phyloP scores from a whole-genome alignment of 2,888 invertebrate species.

The Pseudococcus viburni region DNA sequence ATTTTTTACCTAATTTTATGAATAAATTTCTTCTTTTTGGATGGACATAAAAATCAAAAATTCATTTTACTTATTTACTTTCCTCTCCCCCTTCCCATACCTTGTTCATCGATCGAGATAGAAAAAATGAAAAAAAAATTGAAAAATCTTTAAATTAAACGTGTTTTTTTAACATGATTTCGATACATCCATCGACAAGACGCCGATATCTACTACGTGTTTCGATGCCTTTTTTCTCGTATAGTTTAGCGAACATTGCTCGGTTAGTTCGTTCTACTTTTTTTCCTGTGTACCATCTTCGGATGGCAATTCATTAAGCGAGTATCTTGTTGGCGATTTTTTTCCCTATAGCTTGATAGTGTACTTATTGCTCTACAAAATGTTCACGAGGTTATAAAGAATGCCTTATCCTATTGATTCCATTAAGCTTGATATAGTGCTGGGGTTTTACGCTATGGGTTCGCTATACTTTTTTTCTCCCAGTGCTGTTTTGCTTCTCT shows the following conservation, averaged over 20 bases:
- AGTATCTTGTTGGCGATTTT: slow-evolving; percentile 49
- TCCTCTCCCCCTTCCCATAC: too few species aligned
- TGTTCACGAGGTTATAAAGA: slow-evolving; percentile 55
- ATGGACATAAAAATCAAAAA: too few species aligned
- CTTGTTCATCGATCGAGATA: not conserved
- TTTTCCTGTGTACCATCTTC: slow-evolving; percentile 13
- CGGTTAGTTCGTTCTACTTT: not conserved
- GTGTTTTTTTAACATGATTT: not conserved
- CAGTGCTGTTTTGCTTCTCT: not conserved
- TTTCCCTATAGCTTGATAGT: slow-evolving; percentile 8
- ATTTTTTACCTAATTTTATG: too few species aligned
- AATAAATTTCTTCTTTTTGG: too few species aligned
- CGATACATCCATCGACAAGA: not conserved
- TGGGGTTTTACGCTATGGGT: slow-evolving; percentile 32
- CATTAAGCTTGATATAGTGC: slow-evolving; percentile 57
- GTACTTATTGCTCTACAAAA: slow-evolving; percentile 51
- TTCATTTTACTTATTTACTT: too few species aligned
- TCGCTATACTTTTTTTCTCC: not conserved
- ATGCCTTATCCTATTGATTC: slow-evolving; percentile 58
- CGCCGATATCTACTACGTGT: not conserved
- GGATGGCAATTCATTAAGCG: slow-evolving; percentile 36
- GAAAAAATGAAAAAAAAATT: not conserved
- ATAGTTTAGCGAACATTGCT: not conserved
- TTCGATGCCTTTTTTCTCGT: not conserved
- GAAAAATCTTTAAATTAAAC: not conserved